phyloP scores from a whole-genome alignment of 2,888 invertebrate species.

The Lithophane semibrunnea region DNA sequence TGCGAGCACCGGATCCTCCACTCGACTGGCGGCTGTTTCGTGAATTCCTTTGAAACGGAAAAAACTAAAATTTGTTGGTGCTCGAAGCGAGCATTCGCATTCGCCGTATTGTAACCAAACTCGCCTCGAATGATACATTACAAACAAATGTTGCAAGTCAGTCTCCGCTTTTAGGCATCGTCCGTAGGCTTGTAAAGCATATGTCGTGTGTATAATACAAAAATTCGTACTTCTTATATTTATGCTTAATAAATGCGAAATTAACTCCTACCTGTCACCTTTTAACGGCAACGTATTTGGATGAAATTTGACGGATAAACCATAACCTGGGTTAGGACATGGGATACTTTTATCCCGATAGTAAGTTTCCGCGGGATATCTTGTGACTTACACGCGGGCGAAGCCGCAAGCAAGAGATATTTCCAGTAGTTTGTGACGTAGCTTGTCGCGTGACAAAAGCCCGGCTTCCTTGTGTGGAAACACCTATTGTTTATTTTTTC shows the following conservation, averaged over 20 bases:
- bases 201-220: background rate
- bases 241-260: background rate
- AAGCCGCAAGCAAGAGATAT: background rate
- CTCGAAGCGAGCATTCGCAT: too few relatives aligned
- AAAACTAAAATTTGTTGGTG: too few relatives aligned
- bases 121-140: too few relatives aligned
- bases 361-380: background rate
- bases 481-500: slow-evolving; percentile 39
- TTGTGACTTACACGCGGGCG: too few relatives aligned
- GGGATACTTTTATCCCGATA: background rate
- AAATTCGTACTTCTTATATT: background rate
- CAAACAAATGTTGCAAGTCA: too few relatives aligned
- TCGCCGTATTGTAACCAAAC: too few relatives aligned
- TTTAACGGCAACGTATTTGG: background rate
- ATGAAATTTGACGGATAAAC: background rate
- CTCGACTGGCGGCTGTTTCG: too few relatives aligned
- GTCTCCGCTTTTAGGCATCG: too few relatives aligned
- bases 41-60: too few relatives aligned
- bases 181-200: background rate
- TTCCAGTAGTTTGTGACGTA: background rate
- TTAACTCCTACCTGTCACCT: background rate
- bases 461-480: background rate
- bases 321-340: background rate
- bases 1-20: too few relatives aligned
- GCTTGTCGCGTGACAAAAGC: slow-evolving; percentile 15